Percentiles rank a stretch among this genome's conserved stretches.
phyloP scores from a whole-genome alignment of 2,888 invertebrate genomes.

The Leucophenga montana region DNA sequence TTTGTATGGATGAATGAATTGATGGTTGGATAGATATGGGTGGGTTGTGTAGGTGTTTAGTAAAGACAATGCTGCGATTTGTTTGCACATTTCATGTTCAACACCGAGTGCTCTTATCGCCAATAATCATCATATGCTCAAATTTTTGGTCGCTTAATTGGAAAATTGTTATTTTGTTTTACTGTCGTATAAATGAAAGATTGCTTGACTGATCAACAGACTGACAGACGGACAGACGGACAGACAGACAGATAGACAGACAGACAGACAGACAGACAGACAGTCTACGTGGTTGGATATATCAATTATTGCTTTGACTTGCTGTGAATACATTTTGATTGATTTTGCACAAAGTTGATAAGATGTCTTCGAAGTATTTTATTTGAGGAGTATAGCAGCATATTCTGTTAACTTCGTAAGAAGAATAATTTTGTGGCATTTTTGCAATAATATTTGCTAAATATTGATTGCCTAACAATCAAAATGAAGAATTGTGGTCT shows the following conservation, averaged over 20 bases:
- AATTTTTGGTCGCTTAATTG: slow-evolving; percentile 71
- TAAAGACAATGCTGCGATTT: slow-evolving; percentile 60
- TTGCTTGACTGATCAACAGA: slow-evolving; percentile 41
- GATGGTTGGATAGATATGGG: no score
- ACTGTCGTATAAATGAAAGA: slow-evolving; percentile 51
- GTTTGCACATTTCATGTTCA: slow-evolving; percentile 60
- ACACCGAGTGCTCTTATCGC: slow-evolving; percentile 53
- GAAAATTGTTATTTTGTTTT: slow-evolving; percentile 69
- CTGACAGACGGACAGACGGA: no score
- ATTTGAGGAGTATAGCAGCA: background rate
- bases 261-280: no score
- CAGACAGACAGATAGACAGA: no score
- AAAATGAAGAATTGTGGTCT: slow-evolving; percentile 15
- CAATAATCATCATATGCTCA: slow-evolving; percentile 69
- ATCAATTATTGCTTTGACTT: slow-evolving; percentile 12
- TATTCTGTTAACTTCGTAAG: background rate
- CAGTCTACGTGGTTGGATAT: background rate
- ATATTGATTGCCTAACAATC: slow-evolving; percentile 4
- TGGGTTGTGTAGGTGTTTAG: no score
- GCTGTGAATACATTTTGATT: slow-evolving; percentile 54
- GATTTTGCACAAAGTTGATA: slow-evolving; percentile 41
- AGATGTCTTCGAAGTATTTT: background rate
- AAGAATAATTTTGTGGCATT: slow-evolving; percentile 62
- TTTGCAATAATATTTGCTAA: slow-evolving; percentile 63
- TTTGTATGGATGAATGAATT: background rate